Evolutionary conservation across 1,140 invertebrate genomes (phyloP).

Genomic region (Thaumatotibia leucotreta): DNA sequence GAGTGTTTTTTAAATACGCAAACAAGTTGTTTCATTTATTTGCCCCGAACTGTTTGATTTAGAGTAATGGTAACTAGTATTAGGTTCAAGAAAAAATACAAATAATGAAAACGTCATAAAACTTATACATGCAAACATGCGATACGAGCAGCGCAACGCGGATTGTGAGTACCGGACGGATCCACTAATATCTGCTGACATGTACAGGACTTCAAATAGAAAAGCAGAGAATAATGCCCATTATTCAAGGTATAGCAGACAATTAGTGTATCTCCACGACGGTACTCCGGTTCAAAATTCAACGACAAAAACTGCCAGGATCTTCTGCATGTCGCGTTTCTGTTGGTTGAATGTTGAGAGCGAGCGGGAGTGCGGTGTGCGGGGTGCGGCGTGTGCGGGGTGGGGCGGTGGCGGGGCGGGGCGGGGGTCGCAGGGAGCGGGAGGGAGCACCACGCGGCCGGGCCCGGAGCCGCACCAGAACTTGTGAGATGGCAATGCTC

Average conservation of each 20-base stretch:
- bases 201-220: background rate
- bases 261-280: constrained; percentile 22
- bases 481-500: constrained; percentile 74
- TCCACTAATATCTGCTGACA: constrained; percentile 20
- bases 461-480: constrained; percentile 53
- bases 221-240: background rate
- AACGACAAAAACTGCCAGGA: constrained; percentile 12
- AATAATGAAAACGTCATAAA: background rate
- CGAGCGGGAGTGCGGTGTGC: constrained; percentile 16
- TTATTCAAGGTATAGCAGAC: background rate
- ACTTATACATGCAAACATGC: constrained; percentile 26
- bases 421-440: too few relatives aligned
- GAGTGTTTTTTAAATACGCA: too few relatives aligned
- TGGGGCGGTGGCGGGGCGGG: constrained; percentile 15
- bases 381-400: constrained; percentile 19
- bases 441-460: constrained; percentile 20
- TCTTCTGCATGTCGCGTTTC: constrained; percentile 7
- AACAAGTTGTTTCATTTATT: background rate
- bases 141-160: constrained; percentile 20
- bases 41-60: background rate
- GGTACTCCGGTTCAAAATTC: constrained; percentile 7
- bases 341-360: constrained; percentile 9
- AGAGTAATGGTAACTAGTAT: background rate
- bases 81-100: background rate
- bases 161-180: constrained; percentile 18